Percentiles rank a stretch among this genome's conserved stretches.
Evolutionary conservation across 2,888 invertebrate species (phyloP).

Genomic region (Sialis fuliginosa): DNA sequence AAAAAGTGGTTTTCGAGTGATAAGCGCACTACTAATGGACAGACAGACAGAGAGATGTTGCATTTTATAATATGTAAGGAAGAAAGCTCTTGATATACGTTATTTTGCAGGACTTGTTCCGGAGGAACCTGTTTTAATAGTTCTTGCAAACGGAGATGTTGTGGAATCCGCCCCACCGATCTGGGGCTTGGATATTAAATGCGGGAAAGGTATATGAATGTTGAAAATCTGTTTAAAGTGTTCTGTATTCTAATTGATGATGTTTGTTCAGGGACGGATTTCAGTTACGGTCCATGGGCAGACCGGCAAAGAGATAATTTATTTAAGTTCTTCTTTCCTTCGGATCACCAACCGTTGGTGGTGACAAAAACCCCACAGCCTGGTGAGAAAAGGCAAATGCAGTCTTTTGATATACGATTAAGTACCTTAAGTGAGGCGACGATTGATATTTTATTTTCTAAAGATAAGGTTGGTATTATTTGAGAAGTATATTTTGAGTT

Average conservation of each 20-base stretch:
- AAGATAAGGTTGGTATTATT: slow-evolving; percentile 32
- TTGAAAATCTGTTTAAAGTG: neutral
- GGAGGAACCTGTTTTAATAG: slow-evolving; percentile 75
- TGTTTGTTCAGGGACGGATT: slow-evolving; percentile 44
- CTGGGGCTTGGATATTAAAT: slow-evolving; percentile 91
- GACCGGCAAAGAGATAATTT: slow-evolving; percentile 90
- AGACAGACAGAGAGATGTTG: too few species aligned
- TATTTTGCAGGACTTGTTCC: slow-evolving; percentile 49
- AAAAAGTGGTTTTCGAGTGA: too few species aligned
- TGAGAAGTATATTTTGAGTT: slow-evolving; percentile 13
- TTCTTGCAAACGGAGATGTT: slow-evolving; percentile 81
- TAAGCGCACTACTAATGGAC: too few species aligned
- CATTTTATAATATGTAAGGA: too few species aligned
- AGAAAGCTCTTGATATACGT: too few species aligned
- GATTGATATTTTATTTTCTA: slow-evolving; percentile 90
- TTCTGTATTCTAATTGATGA: neutral
- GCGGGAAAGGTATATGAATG: slow-evolving; percentile 54
- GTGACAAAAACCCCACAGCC: slow-evolving; percentile 68
- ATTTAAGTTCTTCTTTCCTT: slow-evolving; percentile 91
- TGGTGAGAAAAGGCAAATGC: slow-evolving; percentile 74
- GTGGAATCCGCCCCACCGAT: slow-evolving; percentile 86
- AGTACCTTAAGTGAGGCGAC: slow-evolving; percentile 85
- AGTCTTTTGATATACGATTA: slow-evolving; percentile 82
- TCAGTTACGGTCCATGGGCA: slow-evolving; percentile 98
- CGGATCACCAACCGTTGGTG: slow-evolving; percentile 63